These are phyloP conservation scores for Hydrotaea diabolus DNA, from an alignment of 2,888 invertebrate genomes.

Conservation along the genomic window DNA sequence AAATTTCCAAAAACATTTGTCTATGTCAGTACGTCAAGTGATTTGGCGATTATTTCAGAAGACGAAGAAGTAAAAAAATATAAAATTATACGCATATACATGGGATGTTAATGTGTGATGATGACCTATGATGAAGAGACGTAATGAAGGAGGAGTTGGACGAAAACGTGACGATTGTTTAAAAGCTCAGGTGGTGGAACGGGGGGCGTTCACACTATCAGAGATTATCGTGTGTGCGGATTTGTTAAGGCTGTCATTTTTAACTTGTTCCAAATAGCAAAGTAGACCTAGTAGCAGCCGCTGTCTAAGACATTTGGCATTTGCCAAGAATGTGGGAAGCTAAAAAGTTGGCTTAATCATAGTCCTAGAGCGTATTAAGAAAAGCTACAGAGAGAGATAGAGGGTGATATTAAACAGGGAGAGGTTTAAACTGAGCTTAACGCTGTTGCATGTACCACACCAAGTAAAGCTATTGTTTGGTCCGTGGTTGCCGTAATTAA, in stretches of 20 bases:
- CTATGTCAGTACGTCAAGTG: slow-evolving; percentile 1
- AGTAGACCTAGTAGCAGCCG: background rate
- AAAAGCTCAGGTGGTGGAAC: slow-evolving; percentile 15
- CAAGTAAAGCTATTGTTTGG: too few relatives aligned
- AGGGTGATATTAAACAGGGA: too few relatives aligned
- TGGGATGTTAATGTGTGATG: slow-evolving; percentile 30
- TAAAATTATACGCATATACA: background rate
- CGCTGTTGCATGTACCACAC: background rate
- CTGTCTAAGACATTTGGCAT: background rate
- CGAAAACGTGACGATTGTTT: slow-evolving; percentile 55
- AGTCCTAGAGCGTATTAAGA: too few relatives aligned
- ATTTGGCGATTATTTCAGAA: slow-evolving; percentile 8
- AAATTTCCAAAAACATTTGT: slow-evolving; percentile 47
- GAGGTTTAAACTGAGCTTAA: background rate
- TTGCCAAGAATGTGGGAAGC: slow-evolving; percentile 12
- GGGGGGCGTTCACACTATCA: slow-evolving; percentile 53
- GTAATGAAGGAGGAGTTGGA: background rate
- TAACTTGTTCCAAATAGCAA: slow-evolving; percentile 52
- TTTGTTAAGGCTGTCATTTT: slow-evolving; percentile 46
- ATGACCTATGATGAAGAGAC: slow-evolving; percentile 42
- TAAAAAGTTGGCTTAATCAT: background rate
- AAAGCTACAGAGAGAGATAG: too few relatives aligned
- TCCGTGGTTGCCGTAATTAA: background rate
- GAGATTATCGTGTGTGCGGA: slow-evolving; percentile 24
- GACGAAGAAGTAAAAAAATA: too few relatives aligned